phyloP scores from a whole-genome alignment of 2,888 invertebrate genomes.

The Schrankia costaestrigalis region DNA sequence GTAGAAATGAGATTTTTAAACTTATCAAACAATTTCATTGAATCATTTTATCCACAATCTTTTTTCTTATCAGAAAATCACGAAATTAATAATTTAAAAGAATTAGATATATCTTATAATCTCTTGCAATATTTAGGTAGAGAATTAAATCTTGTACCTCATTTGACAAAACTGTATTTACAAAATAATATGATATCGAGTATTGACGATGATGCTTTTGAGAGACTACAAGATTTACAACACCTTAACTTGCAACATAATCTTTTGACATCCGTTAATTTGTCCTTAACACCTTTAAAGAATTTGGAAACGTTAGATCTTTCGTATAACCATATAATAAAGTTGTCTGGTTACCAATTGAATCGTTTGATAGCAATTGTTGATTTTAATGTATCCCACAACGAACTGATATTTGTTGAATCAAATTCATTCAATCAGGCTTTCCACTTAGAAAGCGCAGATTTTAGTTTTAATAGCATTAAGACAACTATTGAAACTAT shows the following conservation, averaged over 20 bases:
- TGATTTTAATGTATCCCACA: slow-evolving; percentile 54
- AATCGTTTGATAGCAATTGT: slow-evolving; percentile 47
- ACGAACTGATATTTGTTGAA: slow-evolving; percentile 49
- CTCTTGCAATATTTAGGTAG: slow-evolving; percentile 34
- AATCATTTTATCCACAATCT: slow-evolving; percentile 36
- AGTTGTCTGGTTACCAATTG: slow-evolving; percentile 49
- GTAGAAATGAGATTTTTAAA: slow-evolving; percentile 41
- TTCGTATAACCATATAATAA: slow-evolving; percentile 47
- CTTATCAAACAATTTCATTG: slow-evolving; percentile 52
- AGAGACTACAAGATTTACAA: slow-evolving; percentile 37
- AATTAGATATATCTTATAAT: slow-evolving; percentile 57
- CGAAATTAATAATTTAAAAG: slow-evolving; percentile 17
- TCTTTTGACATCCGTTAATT: slow-evolving; percentile 44
- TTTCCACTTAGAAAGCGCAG: slow-evolving; percentile 40
- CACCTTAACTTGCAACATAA: slow-evolving; percentile 49
- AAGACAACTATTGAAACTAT: slow-evolving; percentile 42
- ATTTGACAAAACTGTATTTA: slow-evolving; percentile 46
- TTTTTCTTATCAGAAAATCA: slow-evolving; percentile 36
- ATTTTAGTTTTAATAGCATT: slow-evolving; percentile 58
- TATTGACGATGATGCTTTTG: slow-evolving; percentile 48
- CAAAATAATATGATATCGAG: slow-evolving; percentile 45
- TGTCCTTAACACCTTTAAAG: slow-evolving; percentile 49
- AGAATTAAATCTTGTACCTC: slow-evolving; percentile 38
- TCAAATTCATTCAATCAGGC: slow-evolving; percentile 55
- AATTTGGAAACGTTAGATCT: slow-evolving; percentile 46